Evolutionary conservation across 2,888 invertebrate genomes (phyloP), one percentile per base, ranked within the genome.

Genomic region (Coenonympha arcania): DNA sequence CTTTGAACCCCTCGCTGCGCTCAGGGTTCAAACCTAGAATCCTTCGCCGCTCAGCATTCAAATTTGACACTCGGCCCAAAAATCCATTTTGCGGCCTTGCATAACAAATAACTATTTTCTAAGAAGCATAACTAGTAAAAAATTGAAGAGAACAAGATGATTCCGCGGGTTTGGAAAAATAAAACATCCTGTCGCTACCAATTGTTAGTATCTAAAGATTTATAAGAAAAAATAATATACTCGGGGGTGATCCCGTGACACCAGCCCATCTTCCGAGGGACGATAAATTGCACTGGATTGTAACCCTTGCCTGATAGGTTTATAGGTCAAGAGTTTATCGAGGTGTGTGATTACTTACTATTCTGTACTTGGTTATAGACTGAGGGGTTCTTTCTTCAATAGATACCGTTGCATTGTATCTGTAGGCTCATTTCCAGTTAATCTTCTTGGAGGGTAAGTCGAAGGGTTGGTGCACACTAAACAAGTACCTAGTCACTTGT

Each of bases 201-300:
- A 28, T 19, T 37, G 36, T 11, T 28, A 19, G n/a, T 15, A 6
- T 45, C 18, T 15, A 13, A 48, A 47, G 58, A 54, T 58, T 60
- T 56, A 56, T 48, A 61, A 64, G 47, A 73, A 74, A 61, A 44
- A 80, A 76, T 75, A 78, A 78, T 79, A 65, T 71, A 68, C 79
- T 70, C 77, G 48, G 61, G 76, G 78, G 80, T 70, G 71, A 69
- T 62, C 71, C 73, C 68, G 61, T 72, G 77, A 79, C 80, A 78
- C 66, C 65, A 63, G 58, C 60, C 61, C 66, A 72, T 71, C 65
- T 80, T 65, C 79, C 55, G 52, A 73, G 71, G 80, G 58, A 61
- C 73, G 62, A 76, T 81, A 81, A 76, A 79, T 82, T 73, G 59
- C 52, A 73, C 65, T 70, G 71, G 73, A 75, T 76, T 69, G 64